Conservation (phyloP, 2,888 invertebrate genomes). For the Andrena dorsata region DNA sequence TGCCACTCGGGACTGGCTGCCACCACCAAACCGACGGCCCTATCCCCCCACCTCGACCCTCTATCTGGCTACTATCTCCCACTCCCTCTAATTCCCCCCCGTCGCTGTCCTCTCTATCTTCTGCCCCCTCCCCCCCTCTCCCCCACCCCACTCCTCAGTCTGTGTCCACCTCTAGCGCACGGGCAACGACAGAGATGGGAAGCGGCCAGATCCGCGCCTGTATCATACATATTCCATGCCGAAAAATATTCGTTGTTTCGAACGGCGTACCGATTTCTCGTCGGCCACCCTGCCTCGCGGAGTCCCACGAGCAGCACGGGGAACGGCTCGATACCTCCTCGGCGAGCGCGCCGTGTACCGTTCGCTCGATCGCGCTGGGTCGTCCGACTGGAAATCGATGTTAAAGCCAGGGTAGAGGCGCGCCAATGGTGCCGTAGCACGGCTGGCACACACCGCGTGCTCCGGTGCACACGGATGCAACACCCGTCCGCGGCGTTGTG, state of each 20-base stretch:
- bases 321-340: conserved; percentile 65
- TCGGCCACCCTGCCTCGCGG: conserved; percentile 66
- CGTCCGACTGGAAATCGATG: conserved; percentile 84
- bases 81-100: conserved; percentile 2
- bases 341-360: conserved; percentile 62
- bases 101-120: conserved; percentile 7
- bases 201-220: conserved; percentile 62
- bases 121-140: conserved; percentile 1
- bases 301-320: conserved; percentile 60
- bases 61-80: conserved; percentile 30
- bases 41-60: conserved; percentile 46
- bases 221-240: conserved; percentile 62
- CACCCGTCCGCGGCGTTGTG: conserved; percentile 5
- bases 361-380: conserved; percentile 77
- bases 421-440: conserved; percentile 74
- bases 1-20: conserved; percentile 38
- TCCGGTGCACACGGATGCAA: conserved; percentile 10
- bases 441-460: conserved; percentile 55
- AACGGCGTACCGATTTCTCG: conserved; percentile 42
- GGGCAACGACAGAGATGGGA: conserved; percentile 9
- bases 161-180: conserved; percentile 5
- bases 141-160: conserved; percentile 19
- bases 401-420: conserved; percentile 76
- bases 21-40: conserved; percentile 47
- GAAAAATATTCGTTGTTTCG: conserved; percentile 66